Percentiles rank a stretch among this genome's conserved stretches.
These are phyloP conservation scores for Passer montanus DNA, from an alignment of 2,113 vertebrate species.

Conservation along the genomic window DNA sequence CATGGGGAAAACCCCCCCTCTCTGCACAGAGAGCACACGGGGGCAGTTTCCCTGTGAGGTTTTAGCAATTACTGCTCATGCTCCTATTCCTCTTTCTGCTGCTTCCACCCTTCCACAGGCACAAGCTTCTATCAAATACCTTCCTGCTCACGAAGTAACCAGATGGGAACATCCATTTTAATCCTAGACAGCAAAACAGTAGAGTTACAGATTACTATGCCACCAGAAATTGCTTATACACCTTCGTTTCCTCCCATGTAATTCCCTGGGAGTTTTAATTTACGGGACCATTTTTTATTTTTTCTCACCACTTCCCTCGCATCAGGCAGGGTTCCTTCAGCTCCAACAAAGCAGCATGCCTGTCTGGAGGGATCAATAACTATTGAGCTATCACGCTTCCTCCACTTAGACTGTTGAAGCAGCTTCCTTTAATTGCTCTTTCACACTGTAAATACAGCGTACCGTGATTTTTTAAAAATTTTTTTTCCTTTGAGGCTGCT, in stretches of 20 bases:
- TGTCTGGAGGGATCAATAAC: background rate
- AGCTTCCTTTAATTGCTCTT: conserved; percentile 16
- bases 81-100: background rate
- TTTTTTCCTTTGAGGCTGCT: background rate
- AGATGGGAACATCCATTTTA: background rate
- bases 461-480: background rate
- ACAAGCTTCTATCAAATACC: background rate
- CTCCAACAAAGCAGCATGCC: background rate
- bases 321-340: background rate
- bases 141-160: background rate
- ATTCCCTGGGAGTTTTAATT: background rate
- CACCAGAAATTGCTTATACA: background rate
- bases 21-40: background rate
- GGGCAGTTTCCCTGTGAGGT: background rate
- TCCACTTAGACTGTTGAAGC: background rate
- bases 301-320: background rate
- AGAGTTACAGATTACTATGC: background rate
- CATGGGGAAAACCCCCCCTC: fast-evolving
- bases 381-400: background rate
- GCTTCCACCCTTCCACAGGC: background rate
- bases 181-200: background rate
- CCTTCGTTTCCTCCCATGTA: background rate
- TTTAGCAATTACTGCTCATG: background rate
- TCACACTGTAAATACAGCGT: background rate
- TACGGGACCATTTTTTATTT: background rate